These are phyloP conservation scores for Schlechtendalia chinensis DNA, from an alignment of 1,140 invertebrate species.

Conservation along the genomic window DNA sequence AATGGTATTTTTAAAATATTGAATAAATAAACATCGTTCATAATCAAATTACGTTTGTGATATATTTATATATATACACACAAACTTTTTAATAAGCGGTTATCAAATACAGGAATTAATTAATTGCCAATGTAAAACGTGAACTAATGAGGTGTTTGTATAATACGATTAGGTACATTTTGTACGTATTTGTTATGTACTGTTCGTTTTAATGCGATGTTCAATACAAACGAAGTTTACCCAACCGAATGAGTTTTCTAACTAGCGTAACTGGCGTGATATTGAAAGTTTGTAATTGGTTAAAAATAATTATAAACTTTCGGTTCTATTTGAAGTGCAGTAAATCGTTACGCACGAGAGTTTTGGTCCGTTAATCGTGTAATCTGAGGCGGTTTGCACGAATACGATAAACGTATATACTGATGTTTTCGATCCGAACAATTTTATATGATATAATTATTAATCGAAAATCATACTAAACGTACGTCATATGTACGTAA, in stretches of 20 bases:
- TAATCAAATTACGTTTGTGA: no score
- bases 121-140: background rate
- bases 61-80: no score
- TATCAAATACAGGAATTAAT: background rate
- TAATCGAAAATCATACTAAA: background rate
- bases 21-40: no score
- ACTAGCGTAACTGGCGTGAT: conserved; percentile 31
- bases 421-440: conserved; percentile 13
- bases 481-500: no score
- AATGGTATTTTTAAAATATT: no score
- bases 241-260: conserved; percentile 23
- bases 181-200: background rate
- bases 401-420: background rate
- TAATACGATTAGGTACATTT: background rate
- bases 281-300: conserved; percentile 36
- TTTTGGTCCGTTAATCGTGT: conserved; percentile 21
- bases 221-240: conserved; percentile 19
- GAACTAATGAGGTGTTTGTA: background rate
- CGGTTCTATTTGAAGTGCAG: background rate
- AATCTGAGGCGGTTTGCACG: background rate
- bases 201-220: background rate
- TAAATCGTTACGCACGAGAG: conserved; percentile 15
- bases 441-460: no score
- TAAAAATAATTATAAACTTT: conserved; percentile 40
- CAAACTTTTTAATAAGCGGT: no score